These are phyloP conservation scores for Sinocyclocheilus anshuiensis DNA, from an alignment of 2,113 vertebrate genomes.

Conservation along the genomic window DNA sequence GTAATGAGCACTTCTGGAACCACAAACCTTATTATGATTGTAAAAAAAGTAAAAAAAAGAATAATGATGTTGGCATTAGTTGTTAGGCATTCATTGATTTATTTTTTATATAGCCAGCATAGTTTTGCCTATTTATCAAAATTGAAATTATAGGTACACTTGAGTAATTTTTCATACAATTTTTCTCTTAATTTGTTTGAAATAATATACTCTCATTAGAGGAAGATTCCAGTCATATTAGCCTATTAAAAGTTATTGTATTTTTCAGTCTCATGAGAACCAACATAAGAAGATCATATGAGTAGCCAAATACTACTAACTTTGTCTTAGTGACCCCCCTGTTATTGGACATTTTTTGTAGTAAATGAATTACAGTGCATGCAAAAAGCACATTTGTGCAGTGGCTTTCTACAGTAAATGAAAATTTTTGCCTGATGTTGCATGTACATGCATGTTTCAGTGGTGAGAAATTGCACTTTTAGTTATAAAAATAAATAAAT, in stretches of 20 bases:
- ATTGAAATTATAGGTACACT: not conserved
- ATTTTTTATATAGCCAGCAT: not conserved
- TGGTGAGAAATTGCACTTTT: not conserved
- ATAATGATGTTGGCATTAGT: not conserved
- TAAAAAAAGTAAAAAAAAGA: not conserved
- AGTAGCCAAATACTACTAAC: not conserved
- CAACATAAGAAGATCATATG: not conserved
- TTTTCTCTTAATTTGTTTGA: not conserved
- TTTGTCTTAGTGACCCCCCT: not conserved
- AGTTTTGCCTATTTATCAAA: not conserved
- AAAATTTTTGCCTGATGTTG: not conserved
- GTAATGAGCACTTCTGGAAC: slow-evolving; percentile 52
- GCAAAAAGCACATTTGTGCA: not conserved
- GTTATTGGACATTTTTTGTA: not conserved
- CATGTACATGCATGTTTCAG: not conserved
- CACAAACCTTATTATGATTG: not conserved
- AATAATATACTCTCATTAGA: not conserved
- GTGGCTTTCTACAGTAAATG: not conserved
- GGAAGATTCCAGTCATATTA: not conserved
- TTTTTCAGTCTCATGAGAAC: not conserved
- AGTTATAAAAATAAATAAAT: not conserved
- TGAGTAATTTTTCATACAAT: not conserved
- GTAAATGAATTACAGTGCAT: not conserved
- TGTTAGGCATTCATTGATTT: slow-evolving; percentile 1
- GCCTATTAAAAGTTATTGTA: not conserved